Base-by-base conservation (phyloP, 2,113 vertebrate species). In the Desmodus rotundus region DNA sequence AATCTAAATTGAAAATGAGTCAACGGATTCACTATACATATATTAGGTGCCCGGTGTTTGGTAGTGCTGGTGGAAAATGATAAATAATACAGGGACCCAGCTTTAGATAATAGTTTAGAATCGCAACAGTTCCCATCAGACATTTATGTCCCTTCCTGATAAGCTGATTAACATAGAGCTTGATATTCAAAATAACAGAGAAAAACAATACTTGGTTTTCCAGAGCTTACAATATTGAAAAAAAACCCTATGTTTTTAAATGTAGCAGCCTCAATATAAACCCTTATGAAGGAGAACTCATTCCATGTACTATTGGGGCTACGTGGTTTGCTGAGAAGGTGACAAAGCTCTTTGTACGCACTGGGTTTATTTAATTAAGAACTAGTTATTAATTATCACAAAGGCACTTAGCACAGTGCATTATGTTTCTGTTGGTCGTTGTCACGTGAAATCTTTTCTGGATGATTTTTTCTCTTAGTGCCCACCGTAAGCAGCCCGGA, bases 321-420 rank as follows among this genome's bases (percentile, higher is more conserved):
- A 0, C 33, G 17, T 47, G 24, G 31, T 73, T 91, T 76, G 80
- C 7, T 41, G 33, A 94, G 11, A 81, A 58, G 26, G 33, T 52
- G 17, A n/a, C 45, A 80, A 72, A 52, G 26, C 4, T 68, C 58
- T 81, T 70, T 63, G 47, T n/a, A 22, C 6, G 94, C 33, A 58
- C 24, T 67, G 20, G n/a, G 78, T 76, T 56, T 41, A 63, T 68
- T 93, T 96, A 87, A 87, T 87, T 52, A 87, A 93, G 61, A 54
- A 68, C 16, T 58, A 76, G 22, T 52, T 68, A 67, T 7, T 41
- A 58, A 81, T 41, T 61, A 61, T 41, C 80, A 61, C 5, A 4
- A 43, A 61, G 47, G 16, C 10, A 26, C 41, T 77, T 87, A 54
- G 17, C 17, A 43, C 4, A 52, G 15, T 1, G 3, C 65, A 22